A percentile compares a stretch with the other conserved stretches of the same genome.
Evolutionary conservation across 2,113 vertebrate genomes (phyloP).

Genomic region (Ochotona princeps): DNA sequence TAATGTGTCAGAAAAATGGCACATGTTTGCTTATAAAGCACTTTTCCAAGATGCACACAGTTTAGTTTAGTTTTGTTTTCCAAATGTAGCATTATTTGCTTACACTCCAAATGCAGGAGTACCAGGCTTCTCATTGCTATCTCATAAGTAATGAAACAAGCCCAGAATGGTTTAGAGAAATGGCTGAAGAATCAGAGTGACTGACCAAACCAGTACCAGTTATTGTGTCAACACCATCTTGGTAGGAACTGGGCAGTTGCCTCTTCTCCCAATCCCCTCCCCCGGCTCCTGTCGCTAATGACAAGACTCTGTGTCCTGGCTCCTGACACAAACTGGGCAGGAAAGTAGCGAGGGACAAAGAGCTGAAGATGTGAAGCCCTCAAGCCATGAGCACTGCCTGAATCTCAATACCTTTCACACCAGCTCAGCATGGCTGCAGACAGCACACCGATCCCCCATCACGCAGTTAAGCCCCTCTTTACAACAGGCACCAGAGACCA

Average conservation of each 20-base stretch:
- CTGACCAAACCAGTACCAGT: not conserved
- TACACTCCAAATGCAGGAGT: not conserved
- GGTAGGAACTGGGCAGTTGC: not conserved
- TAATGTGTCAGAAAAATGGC: not conserved
- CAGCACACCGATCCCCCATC: too few relatives aligned
- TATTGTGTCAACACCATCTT: not conserved
- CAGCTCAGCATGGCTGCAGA: too few relatives aligned
- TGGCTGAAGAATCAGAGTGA: not conserved
- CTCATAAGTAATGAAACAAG: constrained; percentile 36
- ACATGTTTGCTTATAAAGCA: not conserved
- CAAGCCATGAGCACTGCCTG: too few relatives aligned
- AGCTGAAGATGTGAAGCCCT: too few relatives aligned
- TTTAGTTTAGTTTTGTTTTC: not conserved
- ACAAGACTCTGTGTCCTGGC: not conserved
- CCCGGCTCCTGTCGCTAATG: not conserved
- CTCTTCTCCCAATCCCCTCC: not conserved
- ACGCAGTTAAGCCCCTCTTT: too few relatives aligned
- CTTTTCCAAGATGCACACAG: constrained; percentile 49
- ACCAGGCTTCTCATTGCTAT: not conserved
- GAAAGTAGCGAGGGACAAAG: too few relatives aligned
- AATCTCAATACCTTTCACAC: too few relatives aligned
- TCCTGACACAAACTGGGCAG: not conserved
- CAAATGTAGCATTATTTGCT: constrained; percentile 33
- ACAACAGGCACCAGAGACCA: too few relatives aligned
- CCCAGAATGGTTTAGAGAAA: not conserved